Evolutionary conservation across 2,113 vertebrate species (phyloP).

Genomic region (Leptocoma aspasia): DNA sequence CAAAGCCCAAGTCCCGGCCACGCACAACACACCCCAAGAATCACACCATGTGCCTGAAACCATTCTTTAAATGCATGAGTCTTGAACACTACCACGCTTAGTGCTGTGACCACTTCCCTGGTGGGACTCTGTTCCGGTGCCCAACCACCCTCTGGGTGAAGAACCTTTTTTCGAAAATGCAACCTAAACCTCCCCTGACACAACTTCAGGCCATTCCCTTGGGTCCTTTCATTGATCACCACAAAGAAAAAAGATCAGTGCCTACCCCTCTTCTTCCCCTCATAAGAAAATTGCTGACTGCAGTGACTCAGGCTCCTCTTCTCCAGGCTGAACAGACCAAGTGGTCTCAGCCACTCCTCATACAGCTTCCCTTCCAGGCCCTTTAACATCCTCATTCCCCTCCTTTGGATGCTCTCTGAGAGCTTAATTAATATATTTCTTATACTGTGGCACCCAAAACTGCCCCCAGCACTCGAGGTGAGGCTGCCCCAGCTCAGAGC

Average conservation of each 20-base stretch:
- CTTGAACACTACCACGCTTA: not conserved
- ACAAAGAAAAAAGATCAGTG: not conserved
- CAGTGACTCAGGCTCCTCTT: not conserved
- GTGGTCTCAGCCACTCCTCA: not conserved
- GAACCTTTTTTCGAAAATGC: not conserved
- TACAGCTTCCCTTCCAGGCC: not conserved
- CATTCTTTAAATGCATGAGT: not conserved
- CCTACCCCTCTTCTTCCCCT: not conserved
- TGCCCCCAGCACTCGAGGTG: fast-evolving
- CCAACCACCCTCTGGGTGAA: not conserved
- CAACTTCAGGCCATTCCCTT: too few species aligned
- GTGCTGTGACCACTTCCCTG: not conserved
- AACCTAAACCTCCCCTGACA: not conserved
- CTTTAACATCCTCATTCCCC: fast-evolving
- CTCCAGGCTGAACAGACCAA: not conserved
- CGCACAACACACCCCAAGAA: not conserved
- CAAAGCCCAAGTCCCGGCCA: not conserved
- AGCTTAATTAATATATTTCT: not conserved
- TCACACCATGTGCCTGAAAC: not conserved
- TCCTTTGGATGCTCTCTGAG: not conserved
- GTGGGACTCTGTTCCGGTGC: not conserved
- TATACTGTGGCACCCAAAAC: not conserved
- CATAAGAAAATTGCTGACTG: not conserved
- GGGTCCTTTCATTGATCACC: not conserved
- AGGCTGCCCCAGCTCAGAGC: fast-evolving